phyloP scores from a whole-genome alignment of 2,888 invertebrate genomes.

The Hoplodrina blanda region DNA sequence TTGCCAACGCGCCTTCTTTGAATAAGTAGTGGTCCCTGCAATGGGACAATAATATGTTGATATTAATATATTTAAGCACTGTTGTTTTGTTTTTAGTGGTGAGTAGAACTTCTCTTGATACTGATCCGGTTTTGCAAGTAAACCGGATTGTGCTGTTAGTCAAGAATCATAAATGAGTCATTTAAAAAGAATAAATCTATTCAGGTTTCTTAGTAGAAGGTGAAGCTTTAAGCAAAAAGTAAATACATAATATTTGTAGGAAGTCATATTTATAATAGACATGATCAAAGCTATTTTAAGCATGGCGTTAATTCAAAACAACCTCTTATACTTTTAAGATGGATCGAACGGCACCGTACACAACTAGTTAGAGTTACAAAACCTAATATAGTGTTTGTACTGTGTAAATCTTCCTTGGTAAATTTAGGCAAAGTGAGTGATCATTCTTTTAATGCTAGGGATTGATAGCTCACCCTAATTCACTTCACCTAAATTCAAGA shows the following conservation, averaged over 20 bases:
- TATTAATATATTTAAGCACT: too few relatives aligned
- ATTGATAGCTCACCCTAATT: too few relatives aligned
- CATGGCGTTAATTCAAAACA: background rate
- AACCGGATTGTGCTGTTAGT: constrained; percentile 52
- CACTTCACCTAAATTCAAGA: too few relatives aligned
- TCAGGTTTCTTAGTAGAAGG: constrained; percentile 10
- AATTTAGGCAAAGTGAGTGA: too few relatives aligned
- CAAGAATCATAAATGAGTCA: constrained; percentile 48
- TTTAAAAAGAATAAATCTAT: background rate
- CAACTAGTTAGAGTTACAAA: background rate
- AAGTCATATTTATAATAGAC: background rate
- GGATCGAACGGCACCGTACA: background rate
- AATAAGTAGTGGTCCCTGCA: too few relatives aligned
- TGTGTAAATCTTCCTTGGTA: too few relatives aligned
- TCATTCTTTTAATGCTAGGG: too few relatives aligned
- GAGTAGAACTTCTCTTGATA: constrained; percentile 18
- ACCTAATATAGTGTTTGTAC: background rate
- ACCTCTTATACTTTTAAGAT: background rate
- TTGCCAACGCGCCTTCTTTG: too few relatives aligned
- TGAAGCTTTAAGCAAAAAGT: background rate
- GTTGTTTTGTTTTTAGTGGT: background rate
- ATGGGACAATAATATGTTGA: too few relatives aligned
- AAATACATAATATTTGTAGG: background rate
- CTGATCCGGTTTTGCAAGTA: constrained; percentile 43
- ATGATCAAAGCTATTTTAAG: constrained; percentile 3